Base-by-base conservation (phyloP, 2,888 invertebrate genomes). In the Uropetala carovei region DNA sequence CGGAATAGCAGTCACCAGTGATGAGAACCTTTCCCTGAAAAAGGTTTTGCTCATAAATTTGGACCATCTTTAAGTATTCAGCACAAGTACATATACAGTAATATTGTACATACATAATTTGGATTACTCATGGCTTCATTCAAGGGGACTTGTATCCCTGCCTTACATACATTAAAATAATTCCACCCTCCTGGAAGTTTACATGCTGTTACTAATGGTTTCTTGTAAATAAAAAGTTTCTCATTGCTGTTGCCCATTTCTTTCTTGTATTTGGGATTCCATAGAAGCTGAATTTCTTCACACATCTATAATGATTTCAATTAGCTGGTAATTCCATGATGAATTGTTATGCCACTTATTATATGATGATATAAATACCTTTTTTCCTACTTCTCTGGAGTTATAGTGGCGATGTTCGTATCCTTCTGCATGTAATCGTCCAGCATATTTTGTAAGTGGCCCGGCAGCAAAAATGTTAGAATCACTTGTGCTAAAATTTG, bases 381-480 rank as follows among this genome's bases (percentile, higher is more conserved):
- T 96, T 92, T 96, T 95, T 4, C 97, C 97, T 84, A 97, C 96
- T 94, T 97, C 97, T 91, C 96, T 95, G 0, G 96, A 95, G 94
- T 96, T 96, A 94, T 95, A 97, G 94, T 96, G 95, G n/a, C 95
- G 94, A 93, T 97, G 97, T 18, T 95, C 94, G 93, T 95, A 94
- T 18, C 95, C 94, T 0, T 95, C 95, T 0, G 96, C 96, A 94
- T 96, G 95, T 93, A 96, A 96, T n/a, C 95, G 95, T 14, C 96
- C 95, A 0, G 97, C 96, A 94, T 97, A 97, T 93, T 96, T 96
- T 5, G 96, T 96, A 92, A 96, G 95, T 0, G 97, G 95, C 0
- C 97, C 97, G 3, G 97, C 97, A 0, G 96, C 97, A 94, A 95
- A 97, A 92, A 97, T 96, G 92, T 94, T 94, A 0, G 96, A 96